A percentile compares a stretch with the other conserved stretches of the same genome.
phyloP scores from a whole-genome alignment of 1,140 invertebrate genomes.

The Macrotrachela quadricornifera region DNA sequence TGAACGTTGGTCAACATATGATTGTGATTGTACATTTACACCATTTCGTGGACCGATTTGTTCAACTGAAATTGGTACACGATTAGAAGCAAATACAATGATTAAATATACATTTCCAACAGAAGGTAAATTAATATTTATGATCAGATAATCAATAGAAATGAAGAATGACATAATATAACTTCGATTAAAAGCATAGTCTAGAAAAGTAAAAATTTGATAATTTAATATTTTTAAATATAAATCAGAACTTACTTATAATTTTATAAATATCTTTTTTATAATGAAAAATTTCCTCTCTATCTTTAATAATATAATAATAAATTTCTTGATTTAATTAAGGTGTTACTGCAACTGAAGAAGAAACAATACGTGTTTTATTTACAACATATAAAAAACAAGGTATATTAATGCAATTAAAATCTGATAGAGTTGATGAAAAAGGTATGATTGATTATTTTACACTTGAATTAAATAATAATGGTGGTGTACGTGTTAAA shows the following conservation, averaged over 20 bases:
- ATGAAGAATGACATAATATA: no score
- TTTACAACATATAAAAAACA: constrained; percentile 61
- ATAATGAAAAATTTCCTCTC: no score
- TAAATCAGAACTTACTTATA: no score
- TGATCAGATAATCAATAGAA: no score
- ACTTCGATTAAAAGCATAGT: no score
- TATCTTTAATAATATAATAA: no score
- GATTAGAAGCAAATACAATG: constrained; percentile 60
- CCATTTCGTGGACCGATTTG: constrained; percentile 91
- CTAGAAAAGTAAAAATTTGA: no score
- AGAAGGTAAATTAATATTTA: constrained; percentile 10
- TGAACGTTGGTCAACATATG: constrained; percentile 73
- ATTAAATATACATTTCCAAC: constrained; percentile 69
- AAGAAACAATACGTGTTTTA: constrained; percentile 47
- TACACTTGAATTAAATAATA: constrained; percentile 81
- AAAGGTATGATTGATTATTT: constrained; percentile 48
- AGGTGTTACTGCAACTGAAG: constrained; percentile 23
- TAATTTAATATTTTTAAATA: no score
- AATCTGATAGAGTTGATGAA: constrained; percentile 32
- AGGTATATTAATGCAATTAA: constrained; percentile 55
- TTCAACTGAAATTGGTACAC: constrained; percentile 87
- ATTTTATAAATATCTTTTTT: no score
- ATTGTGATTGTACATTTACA: constrained; percentile 85
- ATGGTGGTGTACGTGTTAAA: constrained; percentile 66
- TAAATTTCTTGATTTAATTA: no score